Percentiles rank a stretch among this genome's conserved stretches.
Evolutionary conservation across 2,888 invertebrate genomes (phyloP).

Genomic region (Tridacna crocea): DNA sequence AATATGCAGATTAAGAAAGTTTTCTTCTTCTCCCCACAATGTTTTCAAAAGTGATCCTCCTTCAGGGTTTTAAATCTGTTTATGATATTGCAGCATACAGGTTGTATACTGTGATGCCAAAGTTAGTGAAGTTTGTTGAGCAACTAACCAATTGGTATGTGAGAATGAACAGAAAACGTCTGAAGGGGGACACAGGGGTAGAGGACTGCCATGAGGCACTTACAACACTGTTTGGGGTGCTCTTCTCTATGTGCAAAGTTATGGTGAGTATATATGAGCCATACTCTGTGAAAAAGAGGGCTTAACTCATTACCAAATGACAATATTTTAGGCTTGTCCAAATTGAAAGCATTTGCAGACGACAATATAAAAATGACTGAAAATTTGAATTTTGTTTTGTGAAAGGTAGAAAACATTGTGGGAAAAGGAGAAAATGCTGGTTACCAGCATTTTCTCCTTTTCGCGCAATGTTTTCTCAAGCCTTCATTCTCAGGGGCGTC

Average conservation of each 20-base stretch:
- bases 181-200: conserved; percentile 95
- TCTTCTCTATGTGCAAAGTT: conserved; percentile 94
- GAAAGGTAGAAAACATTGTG: background rate
- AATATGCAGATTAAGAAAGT: background rate
- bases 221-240: conserved; percentile 93
- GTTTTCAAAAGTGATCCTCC: no score
- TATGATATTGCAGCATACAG: conserved; percentile 89
- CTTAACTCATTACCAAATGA: no score
- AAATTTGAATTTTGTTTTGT: background rate
- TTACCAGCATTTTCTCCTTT: no score
- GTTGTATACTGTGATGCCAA: conserved; percentile 97
- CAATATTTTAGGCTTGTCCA: no score
- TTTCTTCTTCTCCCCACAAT: no score
- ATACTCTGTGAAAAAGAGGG: no score
- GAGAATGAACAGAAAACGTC: conserved; percentile 96
- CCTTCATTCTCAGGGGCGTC: no score
- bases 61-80: background rate
- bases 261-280: conserved; percentile 88
- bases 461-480: no score
- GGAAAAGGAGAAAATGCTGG: background rate
- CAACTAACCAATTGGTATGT: conserved; percentile 99
- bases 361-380: background rate
- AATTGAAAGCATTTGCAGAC: background rate
- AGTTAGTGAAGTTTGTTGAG: conserved; percentile 97
- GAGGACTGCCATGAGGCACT: conserved; percentile 93